Conservation (phyloP, 2,113 vertebrate genomes). For the Loxodonta africana region DNA sequence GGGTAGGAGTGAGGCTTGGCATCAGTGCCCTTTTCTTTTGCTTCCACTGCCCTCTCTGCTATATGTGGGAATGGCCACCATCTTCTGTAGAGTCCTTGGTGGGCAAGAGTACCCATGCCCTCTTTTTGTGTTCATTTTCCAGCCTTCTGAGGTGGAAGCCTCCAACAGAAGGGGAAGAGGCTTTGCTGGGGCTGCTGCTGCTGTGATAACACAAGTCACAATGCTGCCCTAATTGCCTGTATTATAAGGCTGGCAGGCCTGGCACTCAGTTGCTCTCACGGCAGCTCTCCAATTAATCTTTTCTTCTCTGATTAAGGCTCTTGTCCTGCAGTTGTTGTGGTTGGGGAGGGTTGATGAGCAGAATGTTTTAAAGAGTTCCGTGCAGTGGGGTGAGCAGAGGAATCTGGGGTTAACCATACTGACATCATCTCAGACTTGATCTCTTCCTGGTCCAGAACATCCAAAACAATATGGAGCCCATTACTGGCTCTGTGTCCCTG, state of each 20-base stretch:
- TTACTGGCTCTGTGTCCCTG: not conserved
- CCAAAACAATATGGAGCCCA: conserved; percentile 53
- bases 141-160: conserved; percentile 21
- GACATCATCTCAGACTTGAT: conserved; percentile 58
- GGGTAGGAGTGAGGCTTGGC: not conserved
- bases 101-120: conserved; percentile 34
- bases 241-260: conserved; percentile 85
- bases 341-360: fast-evolving
- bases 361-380: conserved; percentile 61
- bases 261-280: conserved; percentile 82
- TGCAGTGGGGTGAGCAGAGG: conserved; percentile 55
- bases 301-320: conserved; percentile 84
- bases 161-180: conserved; percentile 65
- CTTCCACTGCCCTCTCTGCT: not conserved
- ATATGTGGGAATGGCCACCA: not conserved
- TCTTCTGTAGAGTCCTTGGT: not conserved
- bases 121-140: conserved; percentile 68
- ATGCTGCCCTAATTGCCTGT: conserved; percentile 80
- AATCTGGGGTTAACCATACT: conserved; percentile 69
- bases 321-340: conserved; percentile 78
- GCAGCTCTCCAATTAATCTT: conserved; percentile 87
- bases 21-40: not conserved
- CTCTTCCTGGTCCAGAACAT: conserved; percentile 54
- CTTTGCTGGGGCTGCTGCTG: conserved; percentile 75
- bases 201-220: conserved; percentile 77